Conservation (phyloP, 2,797 vertebrate genomes). For the Macrochelys suwanniensis region DNA sequence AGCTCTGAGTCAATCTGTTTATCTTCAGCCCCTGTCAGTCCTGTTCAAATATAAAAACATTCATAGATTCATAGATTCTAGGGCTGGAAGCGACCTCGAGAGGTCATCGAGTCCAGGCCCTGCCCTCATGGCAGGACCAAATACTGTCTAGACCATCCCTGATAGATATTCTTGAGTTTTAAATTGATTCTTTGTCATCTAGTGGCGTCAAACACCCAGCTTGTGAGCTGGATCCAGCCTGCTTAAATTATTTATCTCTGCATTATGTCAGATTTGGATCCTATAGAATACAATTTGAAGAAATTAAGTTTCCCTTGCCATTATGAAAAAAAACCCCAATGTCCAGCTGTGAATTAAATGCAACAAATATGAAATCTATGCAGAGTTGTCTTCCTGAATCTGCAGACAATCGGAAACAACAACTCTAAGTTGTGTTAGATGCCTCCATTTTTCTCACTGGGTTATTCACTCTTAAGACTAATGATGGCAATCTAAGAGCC, state of each 20-base stretch:
- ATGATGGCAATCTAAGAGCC: slow-evolving; percentile 63
- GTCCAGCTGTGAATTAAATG: neutral
- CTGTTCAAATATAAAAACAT: neutral
- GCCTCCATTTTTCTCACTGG: slow-evolving; percentile 24
- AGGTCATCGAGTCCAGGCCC: no score
- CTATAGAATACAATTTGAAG: neutral
- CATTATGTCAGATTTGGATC: neutral
- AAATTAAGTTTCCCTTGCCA: neutral
- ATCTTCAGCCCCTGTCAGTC: neutral
- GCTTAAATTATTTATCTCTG: neutral
- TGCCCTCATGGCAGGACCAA: no score
- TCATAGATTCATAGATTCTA: no score
- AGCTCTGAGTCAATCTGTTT: neutral
- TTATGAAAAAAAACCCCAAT: neutral
- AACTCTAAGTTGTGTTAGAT: slow-evolving; percentile 42
- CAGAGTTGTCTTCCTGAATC: neutral
- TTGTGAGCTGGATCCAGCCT: neutral
- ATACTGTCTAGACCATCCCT: no score
- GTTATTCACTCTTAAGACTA: slow-evolving; percentile 54
- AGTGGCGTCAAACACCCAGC: neutral
- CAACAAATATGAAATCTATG: neutral
- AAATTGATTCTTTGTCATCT: neutral
- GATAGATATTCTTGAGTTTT: neutral
- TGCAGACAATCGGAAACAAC: neutral
- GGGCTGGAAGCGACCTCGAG: no score